These are phyloP conservation scores for Therioaphis trifolii DNA, from an alignment of 2,888 invertebrate species.

Conservation along the genomic window DNA sequence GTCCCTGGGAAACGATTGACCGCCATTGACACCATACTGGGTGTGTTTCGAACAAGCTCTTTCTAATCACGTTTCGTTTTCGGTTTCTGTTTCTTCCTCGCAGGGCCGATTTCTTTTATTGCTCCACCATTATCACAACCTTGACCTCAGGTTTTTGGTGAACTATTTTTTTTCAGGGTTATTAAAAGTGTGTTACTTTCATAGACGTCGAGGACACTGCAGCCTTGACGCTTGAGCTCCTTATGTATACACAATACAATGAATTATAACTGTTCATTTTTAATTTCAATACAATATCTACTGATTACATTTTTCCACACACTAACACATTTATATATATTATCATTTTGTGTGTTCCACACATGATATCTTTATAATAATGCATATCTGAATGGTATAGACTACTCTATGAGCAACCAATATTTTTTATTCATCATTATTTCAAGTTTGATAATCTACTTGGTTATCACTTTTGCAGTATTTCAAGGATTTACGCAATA, in stretches of 20 bases:
- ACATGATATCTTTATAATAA: too few relatives aligned
- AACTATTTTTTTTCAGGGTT: conserved; percentile 62
- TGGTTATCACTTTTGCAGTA: background rate
- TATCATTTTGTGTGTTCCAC: too few relatives aligned
- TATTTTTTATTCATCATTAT: too few relatives aligned
- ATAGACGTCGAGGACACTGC: conserved; percentile 49
- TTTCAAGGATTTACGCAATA: conserved; percentile 21
- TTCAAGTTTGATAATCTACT: background rate
- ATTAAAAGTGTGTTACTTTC: conserved; percentile 62
- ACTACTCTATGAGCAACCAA: too few relatives aligned
- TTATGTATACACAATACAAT: conserved; percentile 15
- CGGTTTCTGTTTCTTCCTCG: background rate
- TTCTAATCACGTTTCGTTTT: background rate
- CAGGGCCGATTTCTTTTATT: background rate
- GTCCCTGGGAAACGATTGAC: too few relatives aligned
- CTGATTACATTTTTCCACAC: too few relatives aligned
- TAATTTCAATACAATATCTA: too few relatives aligned
- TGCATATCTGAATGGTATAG: too few relatives aligned
- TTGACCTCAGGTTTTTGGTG: conserved; percentile 57
- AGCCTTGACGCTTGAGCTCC: conserved; percentile 53
- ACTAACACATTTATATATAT: too few relatives aligned
- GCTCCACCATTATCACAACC: conserved; percentile 11
- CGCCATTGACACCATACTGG: background rate
- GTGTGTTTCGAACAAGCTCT: background rate
- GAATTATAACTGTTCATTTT: background rate